These are phyloP conservation scores for Reticulitermes lucifugus DNA, from an alignment of 2,888 invertebrate species.

Conservation along the genomic window DNA sequence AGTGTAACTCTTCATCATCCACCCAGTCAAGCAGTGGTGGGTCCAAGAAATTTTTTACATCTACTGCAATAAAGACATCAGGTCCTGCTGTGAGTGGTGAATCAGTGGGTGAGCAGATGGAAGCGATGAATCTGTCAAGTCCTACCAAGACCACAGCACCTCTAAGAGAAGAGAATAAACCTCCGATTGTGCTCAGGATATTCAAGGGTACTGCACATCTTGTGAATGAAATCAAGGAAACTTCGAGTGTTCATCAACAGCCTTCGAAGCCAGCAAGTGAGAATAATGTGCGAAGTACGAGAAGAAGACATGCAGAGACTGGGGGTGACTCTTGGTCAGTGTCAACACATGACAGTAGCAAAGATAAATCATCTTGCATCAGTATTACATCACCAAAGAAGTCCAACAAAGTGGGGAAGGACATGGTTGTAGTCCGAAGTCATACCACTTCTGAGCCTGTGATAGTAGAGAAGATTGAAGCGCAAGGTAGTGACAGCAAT, in stretches of 20 bases:
- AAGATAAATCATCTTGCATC: not conserved
- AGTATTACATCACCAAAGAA: constrained; percentile 50
- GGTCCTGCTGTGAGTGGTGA: constrained; percentile 42
- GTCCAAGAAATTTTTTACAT: constrained; percentile 62
- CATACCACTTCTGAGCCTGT: constrained; percentile 1
- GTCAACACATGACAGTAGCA: constrained; percentile 4
- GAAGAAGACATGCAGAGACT: constrained; percentile 4
- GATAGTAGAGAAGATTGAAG: not conserved
- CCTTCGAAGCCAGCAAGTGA: constrained; percentile 28
- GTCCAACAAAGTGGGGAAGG: constrained; percentile 22
- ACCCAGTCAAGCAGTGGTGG: constrained; percentile 57
- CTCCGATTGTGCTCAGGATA: constrained; percentile 89
- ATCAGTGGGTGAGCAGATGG: constrained; percentile 48
- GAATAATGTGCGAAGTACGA: constrained; percentile 40
- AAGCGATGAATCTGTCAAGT: constrained; percentile 51
- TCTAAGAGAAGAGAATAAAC: constrained; percentile 66
- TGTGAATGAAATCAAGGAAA: constrained; percentile 56
- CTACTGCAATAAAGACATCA: constrained; percentile 44
- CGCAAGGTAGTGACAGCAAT: not conserved
- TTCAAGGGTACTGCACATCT: constrained; percentile 74
- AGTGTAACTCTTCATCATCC: constrained; percentile 30
- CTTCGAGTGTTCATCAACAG: constrained; percentile 22
- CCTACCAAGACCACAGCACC: constrained; percentile 51
- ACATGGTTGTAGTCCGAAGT: not conserved
- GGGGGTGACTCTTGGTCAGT: constrained; percentile 19